These are phyloP conservation scores for Chiloscyllium punctatum DNA, from an alignment of 2,797 vertebrate species.

Conservation along the genomic window DNA sequence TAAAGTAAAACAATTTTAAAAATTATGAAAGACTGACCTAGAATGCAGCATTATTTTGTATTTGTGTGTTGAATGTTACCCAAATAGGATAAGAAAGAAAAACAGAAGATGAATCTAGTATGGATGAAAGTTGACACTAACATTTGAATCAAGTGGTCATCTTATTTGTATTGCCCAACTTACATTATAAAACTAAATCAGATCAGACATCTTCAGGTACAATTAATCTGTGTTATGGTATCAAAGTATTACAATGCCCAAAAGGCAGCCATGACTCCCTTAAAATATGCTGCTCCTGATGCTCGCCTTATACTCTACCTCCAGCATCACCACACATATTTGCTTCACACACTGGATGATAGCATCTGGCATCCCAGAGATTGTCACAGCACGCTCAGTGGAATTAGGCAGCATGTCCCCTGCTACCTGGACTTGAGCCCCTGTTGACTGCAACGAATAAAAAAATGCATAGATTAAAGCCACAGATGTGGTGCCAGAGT, in stretches of 20 bases:
- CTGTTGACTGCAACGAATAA: conserved; percentile 75
- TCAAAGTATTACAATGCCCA: neutral
- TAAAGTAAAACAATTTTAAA: neutral
- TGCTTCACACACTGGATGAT: conserved; percentile 98
- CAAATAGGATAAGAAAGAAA: neutral
- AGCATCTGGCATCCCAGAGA: conserved; percentile 93
- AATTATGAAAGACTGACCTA: neutral
- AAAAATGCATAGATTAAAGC: neutral
- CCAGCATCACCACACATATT: conserved; percentile 97
- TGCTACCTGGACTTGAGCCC: conserved; percentile 92
- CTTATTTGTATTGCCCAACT: neutral
- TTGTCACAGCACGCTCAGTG: conserved; percentile 93
- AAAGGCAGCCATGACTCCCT: neutral
- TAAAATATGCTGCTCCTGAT: conserved; percentile 2
- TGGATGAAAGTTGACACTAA: neutral
- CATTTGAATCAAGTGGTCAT: neutral
- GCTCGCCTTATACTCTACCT: conserved; percentile 69
- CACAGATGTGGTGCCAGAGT: neutral
- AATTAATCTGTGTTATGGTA: neutral
- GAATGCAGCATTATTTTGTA: neutral
- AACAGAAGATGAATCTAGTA: neutral
- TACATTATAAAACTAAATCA: neutral
- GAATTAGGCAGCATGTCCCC: conserved; percentile 97
- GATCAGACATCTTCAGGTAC: neutral
- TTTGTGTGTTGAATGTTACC: neutral